Percentiles rank a stretch among this genome's conserved stretches.
These are phyloP conservation scores for Serrognathus titanus DNA, from an alignment of 2,888 invertebrate species.

Conservation along the genomic window DNA sequence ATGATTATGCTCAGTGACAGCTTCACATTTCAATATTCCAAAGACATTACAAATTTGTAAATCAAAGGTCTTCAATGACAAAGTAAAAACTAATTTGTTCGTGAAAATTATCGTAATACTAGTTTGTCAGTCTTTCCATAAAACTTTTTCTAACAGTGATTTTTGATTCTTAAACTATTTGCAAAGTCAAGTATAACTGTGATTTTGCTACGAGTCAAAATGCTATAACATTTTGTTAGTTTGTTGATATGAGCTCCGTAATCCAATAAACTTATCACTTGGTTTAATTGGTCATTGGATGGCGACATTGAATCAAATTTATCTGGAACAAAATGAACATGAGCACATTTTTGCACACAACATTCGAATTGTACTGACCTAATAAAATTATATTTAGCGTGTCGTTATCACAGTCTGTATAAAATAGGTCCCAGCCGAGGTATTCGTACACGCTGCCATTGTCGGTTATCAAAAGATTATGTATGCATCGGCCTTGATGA, in stretches of 20 bases:
- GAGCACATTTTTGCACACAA: neutral
- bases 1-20: too few species aligned
- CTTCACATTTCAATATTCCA: too few species aligned
- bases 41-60: neutral
- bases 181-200: neutral
- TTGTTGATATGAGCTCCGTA: constrained; percentile 13
- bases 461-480: constrained; percentile 33
- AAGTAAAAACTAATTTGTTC: neutral
- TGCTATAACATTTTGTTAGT: constrained; percentile 18
- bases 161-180: neutral
- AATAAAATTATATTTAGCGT: constrained; percentile 21
- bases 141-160: neutral
- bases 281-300: constrained; percentile 11
- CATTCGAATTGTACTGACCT: constrained; percentile 13
- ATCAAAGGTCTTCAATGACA: neutral
- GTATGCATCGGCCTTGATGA: constrained; percentile 7
- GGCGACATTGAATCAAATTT: neutral
- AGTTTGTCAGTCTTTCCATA: neutral
- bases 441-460: constrained; percentile 34
- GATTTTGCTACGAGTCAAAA: neutral
- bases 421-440: constrained; percentile 27
- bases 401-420: constrained; percentile 14
- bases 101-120: too few species aligned
- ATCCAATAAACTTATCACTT: constrained; percentile 18
- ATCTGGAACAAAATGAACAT: constrained; percentile 7